Conservation (phyloP, 2,797 vertebrate species). For the Oreortyx pictus region DNA sequence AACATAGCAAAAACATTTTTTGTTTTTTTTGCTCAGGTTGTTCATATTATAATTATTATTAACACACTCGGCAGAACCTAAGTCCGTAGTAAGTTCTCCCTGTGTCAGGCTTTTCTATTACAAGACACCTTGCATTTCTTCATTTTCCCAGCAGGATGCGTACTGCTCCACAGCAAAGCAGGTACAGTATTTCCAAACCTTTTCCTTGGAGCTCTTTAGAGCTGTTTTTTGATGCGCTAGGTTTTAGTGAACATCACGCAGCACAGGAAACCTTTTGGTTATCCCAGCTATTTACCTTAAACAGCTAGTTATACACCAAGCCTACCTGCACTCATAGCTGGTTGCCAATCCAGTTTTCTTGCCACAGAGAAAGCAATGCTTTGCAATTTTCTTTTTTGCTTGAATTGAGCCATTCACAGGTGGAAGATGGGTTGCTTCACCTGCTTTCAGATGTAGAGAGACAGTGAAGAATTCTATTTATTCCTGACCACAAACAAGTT, state of each 20-base stretch:
- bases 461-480: slow-evolving; percentile 39
- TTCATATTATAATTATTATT: background rate
- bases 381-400: slow-evolving; percentile 90
- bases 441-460: slow-evolving; percentile 72
- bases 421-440: slow-evolving; percentile 86
- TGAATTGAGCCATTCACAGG: slow-evolving; percentile 87
- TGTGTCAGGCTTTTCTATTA: background rate
- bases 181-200: background rate
- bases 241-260: background rate
- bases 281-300: background rate
- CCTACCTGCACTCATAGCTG: slow-evolving; percentile 98
- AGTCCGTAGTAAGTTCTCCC: background rate
- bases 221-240: background rate
- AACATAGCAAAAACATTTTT: background rate
- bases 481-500: background rate
- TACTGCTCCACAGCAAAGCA: background rate
- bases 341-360: slow-evolving; percentile 97
- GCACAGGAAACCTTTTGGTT: background rate
- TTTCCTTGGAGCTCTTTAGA: background rate
- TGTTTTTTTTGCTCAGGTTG: background rate
- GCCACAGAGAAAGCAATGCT: slow-evolving; percentile 95
- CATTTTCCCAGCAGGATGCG: background rate
- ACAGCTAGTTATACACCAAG: background rate
- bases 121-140: background rate
- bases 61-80: background rate